Percentiles rank a stretch among this genome's conserved stretches.
Evolutionary conservation across 2,797 vertebrate species (phyloP).

Genomic region (Discoglossus pictus): DNA sequence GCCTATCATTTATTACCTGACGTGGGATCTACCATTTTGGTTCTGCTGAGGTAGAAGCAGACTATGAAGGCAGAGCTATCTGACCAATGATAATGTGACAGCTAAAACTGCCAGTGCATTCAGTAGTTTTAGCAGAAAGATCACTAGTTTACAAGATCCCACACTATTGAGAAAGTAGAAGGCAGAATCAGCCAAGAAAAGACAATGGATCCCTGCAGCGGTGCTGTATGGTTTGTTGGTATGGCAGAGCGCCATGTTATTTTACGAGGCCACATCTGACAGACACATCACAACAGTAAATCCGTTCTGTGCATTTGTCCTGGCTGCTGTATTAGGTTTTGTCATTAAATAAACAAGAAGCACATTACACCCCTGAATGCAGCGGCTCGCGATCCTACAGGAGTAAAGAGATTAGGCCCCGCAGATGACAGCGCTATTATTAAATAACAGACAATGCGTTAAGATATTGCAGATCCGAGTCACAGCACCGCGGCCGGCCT

Average conservation of each 20-base stretch:
- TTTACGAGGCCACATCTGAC: slow-evolving; percentile 50
- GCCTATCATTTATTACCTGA: no score
- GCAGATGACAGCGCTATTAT: slow-evolving; percentile 32
- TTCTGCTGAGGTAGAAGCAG: no score
- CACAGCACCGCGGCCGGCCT: background rate
- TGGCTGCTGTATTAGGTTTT: background rate
- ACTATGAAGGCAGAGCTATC: no score
- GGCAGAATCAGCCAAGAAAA: no score
- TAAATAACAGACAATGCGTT: slow-evolving; percentile 20
- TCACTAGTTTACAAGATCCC: no score
- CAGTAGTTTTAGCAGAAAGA: no score
- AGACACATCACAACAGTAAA: slow-evolving; percentile 41
- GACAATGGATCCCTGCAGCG: no score
- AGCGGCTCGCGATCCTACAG: slow-evolving; percentile 1
- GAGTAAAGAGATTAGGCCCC: slow-evolving; percentile 32
- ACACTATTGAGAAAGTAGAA: no score
- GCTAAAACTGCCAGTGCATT: no score
- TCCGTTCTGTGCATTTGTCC: slow-evolving; percentile 40
- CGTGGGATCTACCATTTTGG: no score
- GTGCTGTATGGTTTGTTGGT: no score
- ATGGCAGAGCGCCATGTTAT: slow-evolving; percentile 27
- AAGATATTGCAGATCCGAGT: slow-evolving; percentile 23
- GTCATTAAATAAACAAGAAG: slow-evolving; percentile 29
- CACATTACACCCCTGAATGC: slow-evolving; percentile 5
- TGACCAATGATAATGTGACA: no score